Percentiles rank a stretch among this genome's conserved stretches.
Evolutionary conservation across 1,140 invertebrate species (phyloP).

Genomic region (Drosophila navojoa): DNA sequence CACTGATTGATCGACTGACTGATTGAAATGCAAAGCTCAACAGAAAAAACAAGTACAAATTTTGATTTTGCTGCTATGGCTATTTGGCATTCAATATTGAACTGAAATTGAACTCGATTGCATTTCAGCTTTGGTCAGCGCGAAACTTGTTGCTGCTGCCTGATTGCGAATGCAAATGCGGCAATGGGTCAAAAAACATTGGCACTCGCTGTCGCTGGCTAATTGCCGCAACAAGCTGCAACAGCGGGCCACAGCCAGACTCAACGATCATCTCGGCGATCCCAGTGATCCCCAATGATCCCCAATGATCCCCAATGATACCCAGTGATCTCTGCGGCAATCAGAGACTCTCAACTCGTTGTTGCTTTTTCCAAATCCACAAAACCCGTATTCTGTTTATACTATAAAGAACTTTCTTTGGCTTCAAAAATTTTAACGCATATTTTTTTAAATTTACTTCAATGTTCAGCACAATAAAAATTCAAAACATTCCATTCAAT

Average conservation of each 20-base stretch:
- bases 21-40: constrained; percentile 13
- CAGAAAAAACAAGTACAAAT: neutral
- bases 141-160: constrained; percentile 31
- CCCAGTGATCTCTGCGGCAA: too few relatives aligned
- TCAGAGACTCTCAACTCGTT: neutral
- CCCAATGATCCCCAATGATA: too few relatives aligned
- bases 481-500: too few relatives aligned
- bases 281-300: constrained; percentile 10
- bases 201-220: constrained; percentile 61
- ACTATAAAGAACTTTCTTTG: neutral
- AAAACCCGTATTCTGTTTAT: neutral
- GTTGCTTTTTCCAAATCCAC: neutral
- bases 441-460: too few relatives aligned
- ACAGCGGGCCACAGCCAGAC: constrained; percentile 15
- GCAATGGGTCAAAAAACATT: constrained; percentile 65
- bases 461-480: too few relatives aligned
- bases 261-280: constrained; percentile 17
- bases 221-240: constrained; percentile 70
- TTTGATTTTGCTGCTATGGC: neutral
- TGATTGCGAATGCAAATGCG: constrained; percentile 69
- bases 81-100: constrained; percentile 11
- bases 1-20: constrained; percentile 1
- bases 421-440: neutral
- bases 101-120: constrained; percentile 29
- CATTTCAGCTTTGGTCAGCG: neutral